These are phyloP conservation scores for Drosophila falleni DNA, from an alignment of 2,888 invertebrate genomes.

Conservation along the genomic window DNA sequence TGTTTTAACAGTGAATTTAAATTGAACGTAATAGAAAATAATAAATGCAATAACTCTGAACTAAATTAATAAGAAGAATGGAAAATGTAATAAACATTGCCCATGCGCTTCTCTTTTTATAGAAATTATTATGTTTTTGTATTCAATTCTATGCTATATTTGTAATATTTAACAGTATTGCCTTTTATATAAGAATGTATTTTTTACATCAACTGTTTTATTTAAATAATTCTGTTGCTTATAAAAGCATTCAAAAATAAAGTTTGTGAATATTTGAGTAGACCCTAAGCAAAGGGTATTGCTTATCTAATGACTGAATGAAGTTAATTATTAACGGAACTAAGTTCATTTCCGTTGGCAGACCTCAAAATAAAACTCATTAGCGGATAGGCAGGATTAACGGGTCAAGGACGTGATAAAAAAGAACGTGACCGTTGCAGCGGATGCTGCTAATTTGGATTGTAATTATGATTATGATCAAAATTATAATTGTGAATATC, in stretches of 20 bases:
- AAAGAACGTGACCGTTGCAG: slow-evolving; percentile 20
- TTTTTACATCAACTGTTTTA: no score
- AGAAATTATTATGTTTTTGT: no score
- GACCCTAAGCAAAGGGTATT: not conserved
- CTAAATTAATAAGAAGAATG: no score
- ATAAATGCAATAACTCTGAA: no score
- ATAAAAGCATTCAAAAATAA: no score
- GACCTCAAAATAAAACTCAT: slow-evolving; percentile 26
- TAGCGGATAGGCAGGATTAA: not conserved
- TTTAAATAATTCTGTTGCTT: not conserved
- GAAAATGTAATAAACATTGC: no score
- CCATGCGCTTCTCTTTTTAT: no score
- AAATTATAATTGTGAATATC: slow-evolving; percentile 28
- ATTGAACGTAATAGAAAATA: no score
- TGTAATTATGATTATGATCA: slow-evolving; percentile 24
- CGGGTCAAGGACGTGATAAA: not conserved
- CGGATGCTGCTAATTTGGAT: slow-evolving; percentile 29
- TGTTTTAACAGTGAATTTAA: no score
- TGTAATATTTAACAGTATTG: no score
- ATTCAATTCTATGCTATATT: no score
- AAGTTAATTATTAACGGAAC: slow-evolving; percentile 32
- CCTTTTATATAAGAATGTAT: no score
- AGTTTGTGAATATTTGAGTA: not conserved
- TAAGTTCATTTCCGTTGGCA: slow-evolving; percentile 30
- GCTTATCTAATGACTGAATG: slow-evolving; percentile 9